These are phyloP conservation scores for Apodemus agrarius DNA, from an alignment of 2,797 vertebrate genomes.

Conservation along the genomic window DNA sequence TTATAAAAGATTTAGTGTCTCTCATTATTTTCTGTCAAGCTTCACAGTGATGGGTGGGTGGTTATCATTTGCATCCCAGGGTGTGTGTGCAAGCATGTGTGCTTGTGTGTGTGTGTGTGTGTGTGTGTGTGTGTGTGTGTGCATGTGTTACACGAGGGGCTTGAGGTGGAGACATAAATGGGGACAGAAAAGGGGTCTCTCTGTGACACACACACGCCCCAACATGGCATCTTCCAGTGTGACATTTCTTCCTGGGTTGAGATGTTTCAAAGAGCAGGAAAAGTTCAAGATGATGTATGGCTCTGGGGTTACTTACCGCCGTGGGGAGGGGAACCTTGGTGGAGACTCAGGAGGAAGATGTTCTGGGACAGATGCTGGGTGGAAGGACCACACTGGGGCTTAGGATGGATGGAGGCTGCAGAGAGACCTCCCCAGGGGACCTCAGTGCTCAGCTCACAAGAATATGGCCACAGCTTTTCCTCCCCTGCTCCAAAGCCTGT, in stretches of 20 bases:
- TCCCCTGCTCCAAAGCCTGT: neutral
- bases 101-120: conserved; percentile 13
- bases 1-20: conserved; percentile 99
- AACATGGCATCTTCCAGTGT: neutral
- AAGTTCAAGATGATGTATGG: rapidly evolving
- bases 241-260: neutral
- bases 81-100: conserved; percentile 13
- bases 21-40: conserved; percentile 99
- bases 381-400: neutral
- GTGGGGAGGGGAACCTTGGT: too few relatives aligned
- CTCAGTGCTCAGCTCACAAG: neutral
- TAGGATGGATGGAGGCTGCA: rapidly evolving
- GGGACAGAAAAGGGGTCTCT: neutral
- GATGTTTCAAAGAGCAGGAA: neutral
- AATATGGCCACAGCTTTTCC: rapidly evolving
- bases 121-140: neutral
- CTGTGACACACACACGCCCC: neutral
- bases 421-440: too few relatives aligned
- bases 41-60: conserved; percentile 94
- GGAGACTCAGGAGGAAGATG: neutral
- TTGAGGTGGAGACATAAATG: neutral
- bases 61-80: conserved; percentile 95
- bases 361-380: neutral
- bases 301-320: neutral
- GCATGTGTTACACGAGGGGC: conserved; percentile 44